Evolutionary conservation across 2,113 vertebrate species (phyloP).

Genomic region (Lagopus muta): DNA sequence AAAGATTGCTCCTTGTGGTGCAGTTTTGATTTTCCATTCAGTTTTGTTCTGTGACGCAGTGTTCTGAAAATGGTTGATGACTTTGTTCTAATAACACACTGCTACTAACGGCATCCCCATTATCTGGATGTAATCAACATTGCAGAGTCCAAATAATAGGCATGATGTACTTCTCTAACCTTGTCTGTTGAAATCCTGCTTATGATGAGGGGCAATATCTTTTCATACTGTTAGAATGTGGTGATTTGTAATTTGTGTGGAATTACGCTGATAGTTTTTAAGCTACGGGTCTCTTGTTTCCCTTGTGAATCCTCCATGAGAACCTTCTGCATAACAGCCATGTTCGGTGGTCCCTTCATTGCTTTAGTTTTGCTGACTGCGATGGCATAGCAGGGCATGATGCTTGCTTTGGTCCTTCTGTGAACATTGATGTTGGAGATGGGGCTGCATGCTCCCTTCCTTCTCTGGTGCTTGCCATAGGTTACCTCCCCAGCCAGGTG

Average conservation of each 20-base stretch:
- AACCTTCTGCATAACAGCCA: neutral
- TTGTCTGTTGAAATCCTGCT: neutral
- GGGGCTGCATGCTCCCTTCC: rapidly evolving
- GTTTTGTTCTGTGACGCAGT: neutral
- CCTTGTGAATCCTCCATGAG: neutral
- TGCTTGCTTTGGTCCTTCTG: neutral
- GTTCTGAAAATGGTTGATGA: neutral
- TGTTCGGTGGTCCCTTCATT: neutral
- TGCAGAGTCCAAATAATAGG: neutral
- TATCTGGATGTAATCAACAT: neutral
- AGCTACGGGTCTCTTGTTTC: neutral
- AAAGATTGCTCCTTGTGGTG: neutral
- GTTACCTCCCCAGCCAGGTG: neutral
- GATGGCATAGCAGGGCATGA: neutral
- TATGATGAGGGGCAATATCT: neutral
- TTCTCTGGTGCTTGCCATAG: neutral
- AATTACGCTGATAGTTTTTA: neutral
- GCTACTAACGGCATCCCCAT: neutral
- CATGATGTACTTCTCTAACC: neutral
- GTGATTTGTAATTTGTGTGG: neutral
- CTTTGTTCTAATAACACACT: neutral
- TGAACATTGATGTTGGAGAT: neutral
- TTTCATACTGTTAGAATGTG: neutral
- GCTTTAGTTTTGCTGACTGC: neutral
- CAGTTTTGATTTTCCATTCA: neutral